phyloP scores from a whole-genome alignment of 2,797 vertebrate genomes.

The Chelmon rostratus region DNA sequence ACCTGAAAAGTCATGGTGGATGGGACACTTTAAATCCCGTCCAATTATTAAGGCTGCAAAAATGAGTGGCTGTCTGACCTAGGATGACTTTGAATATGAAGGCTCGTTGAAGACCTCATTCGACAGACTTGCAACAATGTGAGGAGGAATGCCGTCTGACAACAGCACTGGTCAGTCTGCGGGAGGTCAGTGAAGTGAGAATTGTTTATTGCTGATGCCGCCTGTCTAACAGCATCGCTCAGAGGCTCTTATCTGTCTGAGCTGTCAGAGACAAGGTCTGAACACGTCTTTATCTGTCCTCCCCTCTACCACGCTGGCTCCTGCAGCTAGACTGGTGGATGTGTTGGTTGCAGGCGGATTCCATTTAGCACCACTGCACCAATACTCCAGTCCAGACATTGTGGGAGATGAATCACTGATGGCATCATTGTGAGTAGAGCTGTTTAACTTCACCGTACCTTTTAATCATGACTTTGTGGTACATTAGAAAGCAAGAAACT shows the following conservation, averaged over 20 bases:
- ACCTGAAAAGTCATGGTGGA: no score
- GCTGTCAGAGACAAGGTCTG: slow-evolving; percentile 66
- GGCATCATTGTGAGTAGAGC: slow-evolving; percentile 3
- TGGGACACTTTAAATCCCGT: neutral
- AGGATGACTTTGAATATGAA: neutral
- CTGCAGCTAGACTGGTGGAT: slow-evolving; percentile 44
- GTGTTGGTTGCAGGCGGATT: slow-evolving; percentile 49
- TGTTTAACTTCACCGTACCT: neutral
- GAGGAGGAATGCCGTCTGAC: slow-evolving; percentile 28
- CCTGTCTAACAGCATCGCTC: slow-evolving; percentile 50
- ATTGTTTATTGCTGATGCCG: slow-evolving; percentile 44
- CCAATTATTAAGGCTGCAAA: neutral
- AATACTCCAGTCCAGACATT: slow-evolving; percentile 35
- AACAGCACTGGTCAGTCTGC: neutral
- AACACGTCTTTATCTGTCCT: slow-evolving; percentile 72
- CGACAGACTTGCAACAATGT: neutral
- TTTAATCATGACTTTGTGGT: neutral
- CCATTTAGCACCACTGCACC: slow-evolving; percentile 14
- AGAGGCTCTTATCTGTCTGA: slow-evolving; percentile 60
- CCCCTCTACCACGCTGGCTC: slow-evolving; percentile 47
- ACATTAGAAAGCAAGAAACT: neutral
- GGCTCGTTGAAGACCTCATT: neutral
- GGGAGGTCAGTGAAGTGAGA: slow-evolving; percentile 28
- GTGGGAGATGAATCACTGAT: slow-evolving; percentile 31
- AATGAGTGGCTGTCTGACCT: neutral